A percentile compares a stretch with the other conserved stretches of the same genome.
Evolutionary conservation across 2,888 invertebrate species (phyloP).

Genomic region (Eupithecia insigniata): DNA sequence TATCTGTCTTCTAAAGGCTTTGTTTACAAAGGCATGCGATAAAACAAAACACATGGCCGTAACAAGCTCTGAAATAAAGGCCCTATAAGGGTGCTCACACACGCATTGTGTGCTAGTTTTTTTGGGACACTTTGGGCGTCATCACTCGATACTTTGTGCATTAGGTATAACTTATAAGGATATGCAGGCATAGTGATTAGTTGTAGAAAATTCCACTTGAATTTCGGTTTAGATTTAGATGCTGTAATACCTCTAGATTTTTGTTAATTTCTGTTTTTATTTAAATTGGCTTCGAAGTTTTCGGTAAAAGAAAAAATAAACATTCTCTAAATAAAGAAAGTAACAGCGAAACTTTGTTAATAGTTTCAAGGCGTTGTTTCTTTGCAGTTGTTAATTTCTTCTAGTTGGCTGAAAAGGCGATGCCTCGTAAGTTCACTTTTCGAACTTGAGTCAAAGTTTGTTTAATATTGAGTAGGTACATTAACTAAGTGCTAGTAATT

Average conservation of each 20-base stretch:
- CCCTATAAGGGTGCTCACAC: slow-evolving; percentile 19
- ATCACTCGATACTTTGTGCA: not conserved
- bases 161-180: too few relatives aligned
- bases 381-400: slow-evolving; percentile 52
- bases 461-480: slow-evolving; percentile 14
- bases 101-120: slow-evolving; percentile 13
- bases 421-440: slow-evolving; percentile 49
- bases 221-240: not conserved
- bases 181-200: not conserved
- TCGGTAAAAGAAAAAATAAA: not conserved
- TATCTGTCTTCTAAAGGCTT: slow-evolving; percentile 67
- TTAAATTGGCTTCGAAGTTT: not conserved
- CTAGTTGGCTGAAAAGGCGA: slow-evolving; percentile 44
- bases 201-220: not conserved
- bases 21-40: slow-evolving; percentile 72
- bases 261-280: not conserved
- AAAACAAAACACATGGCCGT: slow-evolving; percentile 59
- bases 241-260: not conserved
- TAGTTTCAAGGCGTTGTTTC: slow-evolving; percentile 18
- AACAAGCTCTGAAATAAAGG: slow-evolving; percentile 51
- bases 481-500: slow-evolving; percentile 3
- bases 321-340: not conserved
- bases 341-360: not conserved
- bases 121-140: not conserved
- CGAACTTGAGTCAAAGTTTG: slow-evolving; percentile 1